Evolutionary conservation across 2,113 vertebrate genomes (phyloP), one percentile per base, ranked within the genome.

Genomic region (Saccopteryx leptura): DNA sequence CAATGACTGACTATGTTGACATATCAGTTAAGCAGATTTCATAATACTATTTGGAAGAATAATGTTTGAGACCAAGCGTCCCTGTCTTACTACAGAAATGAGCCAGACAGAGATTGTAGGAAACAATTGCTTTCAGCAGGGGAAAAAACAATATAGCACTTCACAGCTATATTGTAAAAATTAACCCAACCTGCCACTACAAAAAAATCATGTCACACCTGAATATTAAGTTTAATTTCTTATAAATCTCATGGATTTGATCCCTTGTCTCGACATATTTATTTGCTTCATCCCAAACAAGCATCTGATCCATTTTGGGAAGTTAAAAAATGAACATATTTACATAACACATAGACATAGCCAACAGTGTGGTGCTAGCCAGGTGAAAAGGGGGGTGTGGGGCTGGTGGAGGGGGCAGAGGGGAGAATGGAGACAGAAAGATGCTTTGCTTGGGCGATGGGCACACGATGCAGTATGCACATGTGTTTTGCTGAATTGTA

Each of bases 181-280:
- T 69, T 24, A 74, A 71, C 39, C 82, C 52, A 82, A 79, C 48
- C 68, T 33, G n/a, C 84, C 75, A n/a, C 39, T 13, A 63, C 13
- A 54, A 3, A 26, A 63, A 39, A 0, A 0, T 8, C 1, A 4
- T 1, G 9, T 50, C 96, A 97, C 96, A 99, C 98, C 97, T 99
- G 98, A 96, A 99, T 99, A 97, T 99, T 94, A 98, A 99, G 98
- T 98, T 99, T 31, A 99, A 92, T 94, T 99, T 99, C 94, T 99
- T 99, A 95, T 99, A 99, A 98, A 99, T 99, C 96, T 99, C 99
- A 85, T 99, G 99, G 95, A 99, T 99, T 97, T 99, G 99, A 99
- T 99, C 8, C 99, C 99, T 79, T 99, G 99, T 97, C 98, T 99
- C 98, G 99, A 98, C 98, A 99, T 99, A 97, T 87, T 99, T 99